Conservation (phyloP, 2,888 invertebrate genomes). For the Diaphora mendica region DNA sequence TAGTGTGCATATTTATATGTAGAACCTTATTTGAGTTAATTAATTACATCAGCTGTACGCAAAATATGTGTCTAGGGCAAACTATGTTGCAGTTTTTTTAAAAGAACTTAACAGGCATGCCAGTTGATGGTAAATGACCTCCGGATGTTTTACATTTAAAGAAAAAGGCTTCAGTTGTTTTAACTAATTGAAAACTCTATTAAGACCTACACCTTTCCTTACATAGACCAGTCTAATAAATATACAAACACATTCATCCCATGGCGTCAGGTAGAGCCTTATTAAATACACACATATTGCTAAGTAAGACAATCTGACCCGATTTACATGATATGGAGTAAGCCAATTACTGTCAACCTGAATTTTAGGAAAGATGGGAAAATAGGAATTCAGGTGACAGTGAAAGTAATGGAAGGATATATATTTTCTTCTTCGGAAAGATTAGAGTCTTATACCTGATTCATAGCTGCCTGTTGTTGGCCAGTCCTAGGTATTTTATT, state of each 20-base stretch:
- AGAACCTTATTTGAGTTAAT: neutral
- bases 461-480: neutral
- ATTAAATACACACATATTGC: neutral
- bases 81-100: neutral
- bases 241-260: neutral
- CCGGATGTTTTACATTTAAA: no score
- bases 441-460: neutral
- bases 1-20: neutral
- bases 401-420: neutral
- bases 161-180: no score
- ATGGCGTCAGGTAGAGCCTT: neutral
- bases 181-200: no score
- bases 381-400: neutral
- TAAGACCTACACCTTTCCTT: neutral
- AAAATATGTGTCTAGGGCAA: neutral
- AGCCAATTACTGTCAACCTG: neutral
- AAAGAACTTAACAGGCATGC: no score
- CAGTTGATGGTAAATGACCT: no score
- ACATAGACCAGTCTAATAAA: neutral
- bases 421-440: neutral
- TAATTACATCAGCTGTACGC: neutral
- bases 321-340: neutral
- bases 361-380: neutral
- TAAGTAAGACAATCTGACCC: neutral
- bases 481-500: neutral